Conservation (phyloP, 2,113 vertebrate species). For the Sceloporus undulatus region DNA sequence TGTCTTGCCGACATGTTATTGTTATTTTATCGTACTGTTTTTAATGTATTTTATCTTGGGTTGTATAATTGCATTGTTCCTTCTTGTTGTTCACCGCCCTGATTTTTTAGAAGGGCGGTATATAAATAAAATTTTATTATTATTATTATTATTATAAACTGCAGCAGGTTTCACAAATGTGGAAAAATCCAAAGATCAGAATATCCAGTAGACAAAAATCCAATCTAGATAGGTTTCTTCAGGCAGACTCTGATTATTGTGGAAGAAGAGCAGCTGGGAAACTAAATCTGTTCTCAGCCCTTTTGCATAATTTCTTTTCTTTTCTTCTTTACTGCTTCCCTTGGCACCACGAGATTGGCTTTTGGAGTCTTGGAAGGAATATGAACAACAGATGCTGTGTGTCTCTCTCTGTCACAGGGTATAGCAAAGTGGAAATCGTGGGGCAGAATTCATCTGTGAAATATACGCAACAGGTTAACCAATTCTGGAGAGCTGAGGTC, state of each 20-base stretch:
- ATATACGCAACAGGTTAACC: conserved; percentile 84
- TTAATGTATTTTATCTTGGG: no score
- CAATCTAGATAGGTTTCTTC: conserved; percentile 71
- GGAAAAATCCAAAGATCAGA: conserved; percentile 32
- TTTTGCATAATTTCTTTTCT: conserved; percentile 77
- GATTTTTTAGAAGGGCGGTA: no score
- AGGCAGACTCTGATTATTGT: conserved; percentile 72
- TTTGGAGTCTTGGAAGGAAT: conserved; percentile 73
- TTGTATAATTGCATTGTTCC: no score
- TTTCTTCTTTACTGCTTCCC: conserved; percentile 72
- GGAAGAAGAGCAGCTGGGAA: conserved; percentile 80
- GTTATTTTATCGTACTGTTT: no score
- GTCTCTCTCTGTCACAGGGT: conserved; percentile 59
- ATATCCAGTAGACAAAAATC: conserved; percentile 60
- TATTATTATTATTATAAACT: conserved; percentile 53
- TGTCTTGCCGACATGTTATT: no score
- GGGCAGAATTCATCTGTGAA: conserved; percentile 83
- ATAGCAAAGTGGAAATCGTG: conserved; percentile 76
- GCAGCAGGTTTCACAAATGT: conserved; percentile 23
- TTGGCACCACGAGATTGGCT: conserved; percentile 75
- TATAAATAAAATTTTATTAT: no score
- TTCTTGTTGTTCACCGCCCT: no score
- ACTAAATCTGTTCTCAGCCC: conserved; percentile 77
- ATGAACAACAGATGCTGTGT: conserved; percentile 76
- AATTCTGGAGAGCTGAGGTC: conserved; percentile 78